phyloP scores from a whole-genome alignment of 1,140 invertebrate species.

The Samia ricini region DNA sequence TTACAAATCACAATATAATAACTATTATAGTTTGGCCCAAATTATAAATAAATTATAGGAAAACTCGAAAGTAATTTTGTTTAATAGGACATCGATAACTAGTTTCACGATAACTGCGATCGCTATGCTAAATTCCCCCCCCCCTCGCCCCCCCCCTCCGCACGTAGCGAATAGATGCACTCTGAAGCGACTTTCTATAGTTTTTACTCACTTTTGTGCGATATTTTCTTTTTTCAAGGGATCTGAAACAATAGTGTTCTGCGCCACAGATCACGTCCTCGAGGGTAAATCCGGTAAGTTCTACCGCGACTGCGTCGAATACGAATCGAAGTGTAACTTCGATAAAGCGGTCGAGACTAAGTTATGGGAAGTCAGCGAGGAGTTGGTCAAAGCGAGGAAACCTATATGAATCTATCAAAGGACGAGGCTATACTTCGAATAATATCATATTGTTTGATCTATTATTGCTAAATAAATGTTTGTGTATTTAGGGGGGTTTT shows the following conservation, averaged over 20 bases:
- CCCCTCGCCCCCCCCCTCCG: too few species aligned
- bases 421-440: not conserved
- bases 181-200: too few species aligned
- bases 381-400: constrained; percentile 68
- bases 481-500: too few species aligned
- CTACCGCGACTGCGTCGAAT: constrained; percentile 86
- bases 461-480: not conserved
- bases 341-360: constrained; percentile 79
- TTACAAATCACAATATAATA: too few species aligned
- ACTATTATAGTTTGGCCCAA: too few species aligned
- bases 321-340: constrained; percentile 81
- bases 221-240: constrained; percentile 77
- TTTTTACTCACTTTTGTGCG: too few species aligned
- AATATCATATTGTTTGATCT: not conserved
- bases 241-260: constrained; percentile 86
- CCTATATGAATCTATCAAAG: constrained; percentile 36
- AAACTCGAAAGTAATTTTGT: too few species aligned
- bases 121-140: too few species aligned
- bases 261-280: constrained; percentile 83
- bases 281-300: constrained; percentile 81
- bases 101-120: too few species aligned
- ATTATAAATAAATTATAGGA: too few species aligned
- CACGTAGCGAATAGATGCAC: too few species aligned
- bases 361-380: constrained; percentile 85
- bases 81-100: too few species aligned